These are phyloP conservation scores for Catamblyrhynchus diadema DNA, from an alignment of 2,797 vertebrate genomes.

Conservation along the genomic window DNA sequence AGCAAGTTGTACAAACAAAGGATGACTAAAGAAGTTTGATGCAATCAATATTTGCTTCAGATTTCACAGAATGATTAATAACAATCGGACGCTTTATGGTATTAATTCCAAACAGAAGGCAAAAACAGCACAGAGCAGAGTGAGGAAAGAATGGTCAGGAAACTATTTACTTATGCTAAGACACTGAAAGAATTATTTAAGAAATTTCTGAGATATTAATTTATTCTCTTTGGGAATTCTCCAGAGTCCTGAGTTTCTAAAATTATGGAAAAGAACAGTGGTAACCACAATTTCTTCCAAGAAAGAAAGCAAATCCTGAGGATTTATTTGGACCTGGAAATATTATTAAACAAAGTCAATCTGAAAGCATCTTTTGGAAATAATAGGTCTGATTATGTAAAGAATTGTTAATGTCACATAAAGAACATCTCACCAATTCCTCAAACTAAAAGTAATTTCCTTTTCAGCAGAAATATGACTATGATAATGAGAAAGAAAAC, in stretches of 20 bases:
- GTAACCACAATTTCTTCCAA: background rate
- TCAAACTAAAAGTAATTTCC: background rate
- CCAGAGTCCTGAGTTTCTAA: background rate
- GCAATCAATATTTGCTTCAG: background rate
- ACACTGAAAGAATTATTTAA: background rate
- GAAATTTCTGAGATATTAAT: background rate
- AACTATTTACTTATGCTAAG: background rate
- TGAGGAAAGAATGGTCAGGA: background rate
- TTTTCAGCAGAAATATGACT: background rate
- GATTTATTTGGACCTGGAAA: background rate
- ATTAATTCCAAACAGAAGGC: background rate
- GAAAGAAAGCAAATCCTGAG: background rate
- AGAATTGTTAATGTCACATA: background rate
- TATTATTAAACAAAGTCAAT: background rate
- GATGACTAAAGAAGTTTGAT: background rate
- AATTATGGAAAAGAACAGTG: background rate
- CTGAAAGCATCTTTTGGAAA: background rate
- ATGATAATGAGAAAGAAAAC: background rate
- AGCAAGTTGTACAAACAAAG: background rate
- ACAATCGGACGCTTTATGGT: background rate
- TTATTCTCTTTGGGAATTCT: background rate
- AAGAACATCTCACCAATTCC: background rate
- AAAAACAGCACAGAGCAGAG: background rate
- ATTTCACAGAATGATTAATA: background rate
- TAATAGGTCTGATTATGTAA: background rate